Base-by-base conservation (phyloP, 2,797 vertebrate species). In the Monodelphis domestica region DNA sequence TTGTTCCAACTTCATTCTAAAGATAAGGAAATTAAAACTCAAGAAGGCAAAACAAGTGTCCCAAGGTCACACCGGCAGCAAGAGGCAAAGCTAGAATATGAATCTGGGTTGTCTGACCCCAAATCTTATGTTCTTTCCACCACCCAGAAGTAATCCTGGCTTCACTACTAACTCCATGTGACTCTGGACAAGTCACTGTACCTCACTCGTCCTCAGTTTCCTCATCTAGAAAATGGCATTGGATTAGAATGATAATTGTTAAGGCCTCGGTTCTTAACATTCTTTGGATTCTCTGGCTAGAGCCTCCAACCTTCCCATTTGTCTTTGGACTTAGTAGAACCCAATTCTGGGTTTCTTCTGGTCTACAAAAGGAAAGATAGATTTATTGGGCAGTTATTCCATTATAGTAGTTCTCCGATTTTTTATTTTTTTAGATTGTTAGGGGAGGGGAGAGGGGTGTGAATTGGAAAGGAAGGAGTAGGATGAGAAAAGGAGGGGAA, bases 371-470 rank as follows among this genome's bases (percentile, higher is more conserved):
- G 33, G 24, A 94, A 53, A 51, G 50, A 33, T 29, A n/a, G 51
- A 52, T 91, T 90, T 90, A 90, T 93, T 90, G 91, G 87, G 38
- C 55, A 87, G 92, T 90, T 56, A 89, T 52, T 91, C 59, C 56
- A 38, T 38, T 45, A 91, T 54, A 91, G 90, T 70, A 91, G 93
- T 70, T 59, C 53, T 94, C 30, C 87, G 6, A 53, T 87, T 45
- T 54, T 53, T 95, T 90, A 87, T 45, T 54, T 53, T 95, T 90
- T 70, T 93, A n/a, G 91, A 91, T 63, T 90, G 63, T 51, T 59
- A 28, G 50, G 33, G 53, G 15, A 78, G 3, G 0, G 17, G 33
- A n/a, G 29, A 53, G 51, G 53, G 55, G n/a, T n/a, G n/a, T n/a
- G n/a, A n/a, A n/a, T n/a, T n/a, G n/a, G 93, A 87, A 30, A 78